phyloP scores from a whole-genome alignment of 2,113 vertebrate genomes.

The Rostratula benghalensis region DNA sequence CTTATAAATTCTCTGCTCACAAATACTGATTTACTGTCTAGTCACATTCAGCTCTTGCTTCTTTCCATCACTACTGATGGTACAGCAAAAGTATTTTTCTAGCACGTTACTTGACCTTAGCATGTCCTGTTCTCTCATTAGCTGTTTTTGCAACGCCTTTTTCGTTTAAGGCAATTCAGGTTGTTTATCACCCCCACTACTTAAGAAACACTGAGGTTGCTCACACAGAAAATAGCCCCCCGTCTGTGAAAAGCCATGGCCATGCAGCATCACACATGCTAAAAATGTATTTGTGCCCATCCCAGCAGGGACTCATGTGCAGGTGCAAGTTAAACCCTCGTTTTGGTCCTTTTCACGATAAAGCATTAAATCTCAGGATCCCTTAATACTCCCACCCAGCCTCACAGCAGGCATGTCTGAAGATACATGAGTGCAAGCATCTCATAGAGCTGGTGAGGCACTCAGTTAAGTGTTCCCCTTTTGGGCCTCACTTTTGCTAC shows the following conservation, averaged over 20 bases:
- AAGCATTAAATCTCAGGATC: constrained; percentile 15
- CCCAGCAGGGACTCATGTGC: background rate
- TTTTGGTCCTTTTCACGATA: constrained; percentile 2
- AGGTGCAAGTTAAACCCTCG: background rate
- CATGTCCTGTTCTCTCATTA: background rate
- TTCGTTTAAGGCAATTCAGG: background rate
- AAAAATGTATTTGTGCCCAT: background rate
- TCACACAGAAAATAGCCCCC: background rate
- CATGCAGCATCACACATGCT: background rate
- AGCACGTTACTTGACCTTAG: background rate
- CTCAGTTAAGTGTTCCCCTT: constrained; percentile 34
- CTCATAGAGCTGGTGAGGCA: constrained; percentile 5
- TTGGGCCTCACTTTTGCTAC: constrained; percentile 62
- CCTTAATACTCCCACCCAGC: constrained; percentile 28
- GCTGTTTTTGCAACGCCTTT: background rate
- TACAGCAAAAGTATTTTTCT: background rate
- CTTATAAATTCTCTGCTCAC: background rate
- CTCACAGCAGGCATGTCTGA: constrained; percentile 31
- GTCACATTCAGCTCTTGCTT: background rate
- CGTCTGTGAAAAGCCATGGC: background rate
- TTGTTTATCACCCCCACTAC: background rate
- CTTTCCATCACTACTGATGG: background rate
- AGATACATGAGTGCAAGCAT: constrained; percentile 17
- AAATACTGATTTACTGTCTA: background rate
- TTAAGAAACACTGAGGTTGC: background rate